A percentile compares a stretch with the other conserved stretches of the same genome.
Evolutionary conservation across 2,113 vertebrate species (phyloP).

Genomic region (Ophthalmolycus amberensis): DNA sequence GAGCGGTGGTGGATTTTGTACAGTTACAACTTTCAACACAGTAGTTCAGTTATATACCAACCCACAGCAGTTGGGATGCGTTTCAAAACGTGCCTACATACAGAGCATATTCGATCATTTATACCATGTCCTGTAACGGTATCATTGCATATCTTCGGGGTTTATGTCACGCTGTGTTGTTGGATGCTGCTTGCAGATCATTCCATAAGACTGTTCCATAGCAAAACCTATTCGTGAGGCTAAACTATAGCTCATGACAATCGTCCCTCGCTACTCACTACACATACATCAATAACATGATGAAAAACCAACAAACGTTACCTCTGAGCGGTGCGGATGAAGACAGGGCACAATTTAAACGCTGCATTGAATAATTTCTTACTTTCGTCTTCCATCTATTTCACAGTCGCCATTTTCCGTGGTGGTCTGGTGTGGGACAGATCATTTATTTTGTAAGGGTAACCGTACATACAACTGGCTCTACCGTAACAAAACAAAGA

Average conservation of each 20-base stretch:
- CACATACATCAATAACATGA: slow-evolving; percentile 31
- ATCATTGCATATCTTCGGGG: slow-evolving; percentile 47
- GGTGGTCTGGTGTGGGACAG: slow-evolving; percentile 84
- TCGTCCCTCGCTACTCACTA: slow-evolving; percentile 24
- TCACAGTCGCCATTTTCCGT: slow-evolving; percentile 89
- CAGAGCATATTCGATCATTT: not conserved
- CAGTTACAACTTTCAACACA: slow-evolving; percentile 75
- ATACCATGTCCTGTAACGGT: not conserved
- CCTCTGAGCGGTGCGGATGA: slow-evolving; percentile 75
- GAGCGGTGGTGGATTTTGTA: slow-evolving; percentile 60
- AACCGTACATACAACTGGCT: not conserved
- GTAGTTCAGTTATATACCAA: slow-evolving; percentile 61
- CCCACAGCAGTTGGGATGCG: slow-evolving; percentile 33
- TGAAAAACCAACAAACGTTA: slow-evolving; percentile 68
- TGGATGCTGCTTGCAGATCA: slow-evolving; percentile 84
- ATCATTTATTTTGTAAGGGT: slow-evolving; percentile 75
- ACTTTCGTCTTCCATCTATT: slow-evolving; percentile 88
- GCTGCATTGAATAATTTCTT: slow-evolving; percentile 86
- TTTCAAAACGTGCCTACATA: slow-evolving; percentile 17
- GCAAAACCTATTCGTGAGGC: slow-evolving; percentile 76
- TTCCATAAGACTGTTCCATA: slow-evolving; percentile 81
- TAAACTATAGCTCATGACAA: slow-evolving; percentile 66
- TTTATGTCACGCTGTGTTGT: slow-evolving; percentile 75
- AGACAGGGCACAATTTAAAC: slow-evolving; percentile 68
- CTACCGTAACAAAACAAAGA: not conserved